phyloP scores from a whole-genome alignment of 2,113 vertebrate genomes.

The Columbina picui region DNA sequence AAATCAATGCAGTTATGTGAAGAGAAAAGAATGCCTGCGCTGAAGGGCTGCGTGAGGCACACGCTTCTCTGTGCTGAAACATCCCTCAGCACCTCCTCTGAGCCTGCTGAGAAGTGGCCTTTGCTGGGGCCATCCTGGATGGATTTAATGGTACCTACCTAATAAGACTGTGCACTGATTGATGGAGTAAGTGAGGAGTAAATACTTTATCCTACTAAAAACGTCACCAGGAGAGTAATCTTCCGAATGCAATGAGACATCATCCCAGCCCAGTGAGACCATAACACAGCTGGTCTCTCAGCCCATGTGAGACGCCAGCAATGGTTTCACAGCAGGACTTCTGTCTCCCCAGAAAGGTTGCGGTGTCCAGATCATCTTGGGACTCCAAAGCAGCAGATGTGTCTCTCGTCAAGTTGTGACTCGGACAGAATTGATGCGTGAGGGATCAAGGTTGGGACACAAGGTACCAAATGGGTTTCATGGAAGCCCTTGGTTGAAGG shows the following conservation, averaged over 20 bases:
- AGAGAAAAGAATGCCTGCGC: constrained; percentile 8
- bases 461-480: background rate
- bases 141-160: background rate
- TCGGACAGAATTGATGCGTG: background rate
- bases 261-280: background rate
- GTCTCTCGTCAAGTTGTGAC: background rate
- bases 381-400: background rate
- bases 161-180: background rate
- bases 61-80: background rate
- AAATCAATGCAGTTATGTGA: constrained; percentile 63
- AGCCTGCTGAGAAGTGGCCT: background rate
- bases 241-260: background rate
- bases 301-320: background rate
- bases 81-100: background rate
- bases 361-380: background rate
- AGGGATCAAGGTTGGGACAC: background rate
- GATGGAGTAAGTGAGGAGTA: background rate
- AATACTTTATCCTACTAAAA: background rate
- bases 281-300: background rate
- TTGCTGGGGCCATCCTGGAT: background rate
- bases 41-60: constrained; percentile 21
- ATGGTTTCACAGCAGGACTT: background rate
- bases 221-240: background rate
- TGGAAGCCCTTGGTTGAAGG: background rate
- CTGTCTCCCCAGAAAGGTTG: background rate